Percentiles rank a stretch among this genome's conserved stretches.
phyloP scores from a whole-genome alignment of 2,888 invertebrate genomes.

The Lampropteryx suffumata region DNA sequence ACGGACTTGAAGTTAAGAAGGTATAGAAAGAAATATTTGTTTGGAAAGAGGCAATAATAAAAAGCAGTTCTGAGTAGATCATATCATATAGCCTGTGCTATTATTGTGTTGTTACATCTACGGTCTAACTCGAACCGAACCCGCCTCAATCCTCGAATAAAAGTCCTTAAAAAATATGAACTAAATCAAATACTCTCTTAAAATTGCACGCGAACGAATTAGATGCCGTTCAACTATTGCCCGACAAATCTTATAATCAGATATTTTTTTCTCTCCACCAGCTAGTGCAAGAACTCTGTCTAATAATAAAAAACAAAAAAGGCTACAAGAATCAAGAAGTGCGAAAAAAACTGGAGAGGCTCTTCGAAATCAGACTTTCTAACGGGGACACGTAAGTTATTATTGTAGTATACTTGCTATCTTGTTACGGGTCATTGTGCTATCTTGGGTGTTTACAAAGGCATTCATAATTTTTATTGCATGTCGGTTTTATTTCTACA shows the following conservation, averaged over 20 bases:
- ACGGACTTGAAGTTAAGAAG: conserved; percentile 66
- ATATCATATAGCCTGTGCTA: too few relatives aligned
- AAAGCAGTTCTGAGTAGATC: too few relatives aligned
- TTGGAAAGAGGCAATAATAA: too few relatives aligned
- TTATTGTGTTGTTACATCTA: too few relatives aligned
- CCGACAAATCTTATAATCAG: too few relatives aligned
- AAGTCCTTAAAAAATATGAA: too few relatives aligned
- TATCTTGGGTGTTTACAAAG: background rate
- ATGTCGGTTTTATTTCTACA: too few relatives aligned
- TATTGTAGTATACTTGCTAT: conserved; percentile 4
- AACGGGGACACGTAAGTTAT: conserved; percentile 74
- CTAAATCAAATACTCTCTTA: too few relatives aligned
- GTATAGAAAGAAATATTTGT: conserved; percentile 36
- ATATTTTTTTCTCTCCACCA: conserved; percentile 34
- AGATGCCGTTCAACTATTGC: too few relatives aligned
- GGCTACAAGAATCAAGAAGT: conserved; percentile 56
- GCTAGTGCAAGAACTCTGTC: conserved; percentile 67
- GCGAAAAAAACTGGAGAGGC: conserved; percentile 54
- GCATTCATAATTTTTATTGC: background rate
- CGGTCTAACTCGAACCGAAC: too few relatives aligned
- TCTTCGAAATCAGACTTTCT: conserved; percentile 64
- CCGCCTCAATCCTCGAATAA: too few relatives aligned
- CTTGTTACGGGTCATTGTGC: background rate
- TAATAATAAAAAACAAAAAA: conserved; percentile 57
- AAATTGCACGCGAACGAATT: too few relatives aligned